A percentile compares a stretch with the other conserved stretches of the same genome.
Conservation (phyloP, 2,113 vertebrate genomes). For the Microtus pennsylvanicus region DNA sequence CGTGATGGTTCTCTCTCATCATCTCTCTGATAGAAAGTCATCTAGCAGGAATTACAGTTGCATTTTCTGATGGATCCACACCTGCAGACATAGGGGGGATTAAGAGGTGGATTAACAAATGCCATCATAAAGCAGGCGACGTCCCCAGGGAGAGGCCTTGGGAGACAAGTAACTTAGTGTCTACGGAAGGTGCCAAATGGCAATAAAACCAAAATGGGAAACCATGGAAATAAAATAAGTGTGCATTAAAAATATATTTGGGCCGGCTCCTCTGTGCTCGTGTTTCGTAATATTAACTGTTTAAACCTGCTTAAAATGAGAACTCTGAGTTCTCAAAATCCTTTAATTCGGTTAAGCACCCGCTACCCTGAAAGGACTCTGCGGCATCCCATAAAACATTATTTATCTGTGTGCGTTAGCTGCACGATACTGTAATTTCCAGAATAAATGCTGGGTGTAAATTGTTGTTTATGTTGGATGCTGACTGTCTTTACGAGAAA, state of each 20-base stretch:
- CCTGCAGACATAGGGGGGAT: conserved; percentile 68
- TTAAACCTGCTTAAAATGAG: conserved; percentile 76
- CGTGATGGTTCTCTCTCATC: conserved; percentile 41
- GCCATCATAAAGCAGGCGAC: conserved; percentile 65
- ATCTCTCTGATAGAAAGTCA: conserved; percentile 30
- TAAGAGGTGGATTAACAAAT: conserved; percentile 74
- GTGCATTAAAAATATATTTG: conserved; percentile 83
- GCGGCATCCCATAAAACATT: conserved; percentile 90
- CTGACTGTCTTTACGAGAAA: conserved; percentile 90
- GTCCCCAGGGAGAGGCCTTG: conserved; percentile 69
- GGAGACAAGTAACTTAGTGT: conserved; percentile 72
- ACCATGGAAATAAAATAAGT: conserved; percentile 81
- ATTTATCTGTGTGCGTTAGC: conserved; percentile 89
- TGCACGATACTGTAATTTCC: conserved; percentile 90
- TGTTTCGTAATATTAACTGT: conserved; percentile 86
- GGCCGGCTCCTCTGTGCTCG: conserved; percentile 77
- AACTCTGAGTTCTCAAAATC: conserved; percentile 83
- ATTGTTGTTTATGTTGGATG: conserved; percentile 90
- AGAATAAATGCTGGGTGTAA: conserved; percentile 91
- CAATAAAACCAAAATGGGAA: conserved; percentile 80
- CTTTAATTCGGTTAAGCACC: conserved; percentile 87
- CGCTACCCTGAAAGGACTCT: conserved; percentile 87
- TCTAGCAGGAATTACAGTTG: conserved; percentile 46
- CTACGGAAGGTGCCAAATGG: conserved; percentile 75
- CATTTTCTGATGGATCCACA: conserved; percentile 59